Evolutionary conservation across 1,140 invertebrate species (phyloP), one percentile per base, ranked within the genome.

Genomic region (Panagrolaimus sp.): DNA sequence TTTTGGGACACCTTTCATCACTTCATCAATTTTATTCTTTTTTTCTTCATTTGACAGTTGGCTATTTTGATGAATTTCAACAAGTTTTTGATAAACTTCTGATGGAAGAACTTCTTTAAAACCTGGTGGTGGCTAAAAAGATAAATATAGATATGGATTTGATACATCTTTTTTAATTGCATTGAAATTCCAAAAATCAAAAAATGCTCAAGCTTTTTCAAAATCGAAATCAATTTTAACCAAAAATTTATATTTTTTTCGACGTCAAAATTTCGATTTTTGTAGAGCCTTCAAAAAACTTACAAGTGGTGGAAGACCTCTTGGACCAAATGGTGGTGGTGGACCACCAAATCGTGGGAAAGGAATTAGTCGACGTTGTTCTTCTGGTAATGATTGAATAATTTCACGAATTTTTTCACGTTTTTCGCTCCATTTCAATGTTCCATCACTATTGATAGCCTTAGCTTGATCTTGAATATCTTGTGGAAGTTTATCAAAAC

Each of bases 111-210:
- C 72, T 62, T 64, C 44, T 61, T 75, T 66, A 23, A 74, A 75
- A 14, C 67, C 73, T 16, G 73, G 72, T 25, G 72, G 72, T 47
- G 73, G 73, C 72, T 75, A 11, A 45, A 71, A 64, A 20, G n/a
- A n/a, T n/a, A n/a, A n/a, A n/a, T n/a, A n/a, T n/a, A 25, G 20
- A 2, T 4, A 20, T 13, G 16, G 9, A 9, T n/a, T 23, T 57
- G 8, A 57, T 3, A 16, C 9, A 25, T 27, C 20, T 9, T 57
- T 57, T 57, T 20, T 5, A 0, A 38, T 38, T n/a, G n/a, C n/a
- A n/a, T n/a, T n/a, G n/a, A n/a, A n/a, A n/a, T n/a, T n/a, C n/a
- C n/a, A n/a, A n/a, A n/a, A n/a, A n/a, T n/a, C n/a, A n/a, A n/a
- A n/a, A n/a, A n/a, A n/a, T n/a, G n/a, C n/a, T n/a, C n/a, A n/a